Evolutionary conservation across 2,113 vertebrate species (phyloP), one percentile per base, ranked within the genome.

Genomic region (Chionodraco myersi): DNA sequence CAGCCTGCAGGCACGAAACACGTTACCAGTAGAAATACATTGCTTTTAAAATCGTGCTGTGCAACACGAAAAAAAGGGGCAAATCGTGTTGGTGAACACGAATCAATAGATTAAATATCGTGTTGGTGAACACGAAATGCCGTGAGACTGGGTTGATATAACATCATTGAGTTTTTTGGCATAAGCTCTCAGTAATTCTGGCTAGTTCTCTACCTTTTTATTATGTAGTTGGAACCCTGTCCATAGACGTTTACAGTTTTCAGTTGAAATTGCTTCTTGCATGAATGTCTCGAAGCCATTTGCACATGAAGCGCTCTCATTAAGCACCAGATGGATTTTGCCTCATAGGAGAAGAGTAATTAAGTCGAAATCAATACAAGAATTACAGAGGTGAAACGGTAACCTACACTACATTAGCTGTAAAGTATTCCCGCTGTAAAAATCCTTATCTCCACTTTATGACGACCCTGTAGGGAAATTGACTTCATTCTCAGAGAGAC

Each of bases 301-400:
- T 83, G 52, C 72, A 57, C 73, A 16, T 41, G 47, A 47, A 73
- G 52, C 48, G 13, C 64, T 51, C 82, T 85, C 74, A 89, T 89
- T 87, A 86, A 81, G 69, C 9, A 68, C 76, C 87, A 69, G 70
- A 85, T 89, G 48, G 84, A 89, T 88, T 86, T 83, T 70, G 69
- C 82, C 79, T 87, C 85, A 75, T 47, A 49, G 76, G 79, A 84
- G 72, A 58, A 44, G 62, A 83, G 90, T 83, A 90, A 88, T 88
- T 85, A 90, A 86, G 79, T 76, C 85, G 70, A 90, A 91, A 88
- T 91, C 86, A 89, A 90, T 88, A 77, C 16, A 12, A 73, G 84
- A 88, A 80, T 89, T 89, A 79, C 75, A 83, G 80, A 80, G 83
- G 85, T 89, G 85, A 89, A 89, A 81, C 87, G 53, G 71, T 74